Base-by-base conservation (phyloP, 2,797 vertebrate genomes). In the Melanotaenia parkinsoni region DNA sequence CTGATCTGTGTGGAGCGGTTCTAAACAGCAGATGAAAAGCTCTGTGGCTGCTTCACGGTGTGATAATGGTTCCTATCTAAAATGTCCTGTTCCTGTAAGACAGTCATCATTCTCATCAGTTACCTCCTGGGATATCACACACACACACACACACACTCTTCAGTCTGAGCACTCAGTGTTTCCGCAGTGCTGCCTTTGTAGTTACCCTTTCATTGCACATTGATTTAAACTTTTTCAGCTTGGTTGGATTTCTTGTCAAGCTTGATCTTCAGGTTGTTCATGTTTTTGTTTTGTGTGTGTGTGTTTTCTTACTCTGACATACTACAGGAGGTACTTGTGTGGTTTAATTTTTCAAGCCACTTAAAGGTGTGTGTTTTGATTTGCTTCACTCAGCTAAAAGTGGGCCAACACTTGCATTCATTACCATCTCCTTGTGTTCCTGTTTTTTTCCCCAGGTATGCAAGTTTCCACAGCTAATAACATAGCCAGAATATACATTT, bases 361-460 rank as follows among this genome's bases (percentile, higher is more conserved):
- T 69, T 53, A 58, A 26, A 77, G 61, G 64, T 82, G 74, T n/a
- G 43, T 58, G 47, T 79, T 82, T 73, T 67, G 62, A 80, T 77
- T 84, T 66, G 57, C 63, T 69, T 77, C 47, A 0, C 37, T 20
- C 9, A 10, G 65, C 67, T 79, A 53, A 70, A 91, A 84, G 72
- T 85, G 76, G 88, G 89, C 62, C 86, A 90, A 53, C 63, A 67
- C 76, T 82, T 76, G 81, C 84, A 89, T 91, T 82, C 45, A 83
- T 89, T 84, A 78, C 32, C 69, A 58, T 43, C 26, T 77, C 40
- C 32, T 66, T 57, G 0, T 50, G 37, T 65, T 38, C 16, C 16
- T 11, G 10, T 30, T 37, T 58, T 40, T 37, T 73, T 54, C 50
- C 43, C 6, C 63, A 87, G 72, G 79, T 82, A 66, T 84, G 64